Base-by-base conservation (phyloP, 2,797 vertebrate genomes). In the Allobates femoralis region DNA sequence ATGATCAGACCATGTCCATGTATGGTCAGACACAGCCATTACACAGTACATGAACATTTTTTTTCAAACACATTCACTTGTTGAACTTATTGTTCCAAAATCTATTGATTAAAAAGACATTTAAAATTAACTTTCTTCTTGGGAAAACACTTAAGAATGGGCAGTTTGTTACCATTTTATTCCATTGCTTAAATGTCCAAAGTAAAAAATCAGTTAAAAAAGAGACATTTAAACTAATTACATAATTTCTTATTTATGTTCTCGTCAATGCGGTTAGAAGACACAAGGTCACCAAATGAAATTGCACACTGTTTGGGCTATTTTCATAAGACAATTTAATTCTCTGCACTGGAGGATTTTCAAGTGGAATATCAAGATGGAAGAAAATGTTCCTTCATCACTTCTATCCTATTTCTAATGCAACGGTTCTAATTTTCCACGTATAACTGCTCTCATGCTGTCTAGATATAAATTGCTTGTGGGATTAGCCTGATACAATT, bases 381-480 rank as follows among this genome's bases (percentile, higher is more conserved):
- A 26, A 60, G 18, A 28, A 80, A 46, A 41, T 6, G 58, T 30
- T 80, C 60, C 5, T 41, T 0, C 28, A 0, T 28, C 26, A 62
- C 16, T 21, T 69, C 34, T 32, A n/a, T 64, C 26, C 34, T 51
- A 62, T 30, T 64, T 77, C 58, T 28, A 51, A 34, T 46, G n/a
- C 41, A 58, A 15, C 23, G 55, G 83, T 67, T 8, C 78, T 55
- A 15, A 85, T 73, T 74, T 81, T 64, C 23, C 74, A 6, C 7
- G 11, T 66, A 74, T 26, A 84, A 21, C 37, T 37, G 28, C 50
- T 81, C 32, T 62, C 67, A 18, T 75, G 34, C 56, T 74, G 67
- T 50, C 37, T 74, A 64, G 67, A 75, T 86, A 75, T 64, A 81
- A 62, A 81, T 75, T 74, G 69, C 78, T 80, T 41, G 37, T 51